A percentile compares a stretch with the other conserved stretches of the same genome.
phyloP scores from a whole-genome alignment of 2,888 invertebrate species.

The Poecilobothrus nobilitatus region DNA sequence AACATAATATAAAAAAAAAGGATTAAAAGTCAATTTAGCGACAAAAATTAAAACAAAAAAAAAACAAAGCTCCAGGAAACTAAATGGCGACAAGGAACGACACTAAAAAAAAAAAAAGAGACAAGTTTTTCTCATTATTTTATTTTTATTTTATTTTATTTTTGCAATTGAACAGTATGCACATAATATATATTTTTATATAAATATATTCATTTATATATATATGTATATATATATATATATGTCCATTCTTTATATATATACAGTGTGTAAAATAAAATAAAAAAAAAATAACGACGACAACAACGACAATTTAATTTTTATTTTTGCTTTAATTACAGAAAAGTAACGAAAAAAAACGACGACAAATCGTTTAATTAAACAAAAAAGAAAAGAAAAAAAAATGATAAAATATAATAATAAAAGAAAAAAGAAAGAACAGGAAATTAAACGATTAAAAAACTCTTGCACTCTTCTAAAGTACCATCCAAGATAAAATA shows the following conservation, averaged over 20 bases:
- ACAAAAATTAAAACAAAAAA: not conserved
- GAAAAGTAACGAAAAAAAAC: not conserved
- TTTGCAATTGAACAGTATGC: not conserved
- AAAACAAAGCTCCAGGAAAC: not conserved
- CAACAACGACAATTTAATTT: not conserved
- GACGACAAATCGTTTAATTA: slow-evolving; percentile 3
- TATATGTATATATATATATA: too few relatives aligned
- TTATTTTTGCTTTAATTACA: not conserved
- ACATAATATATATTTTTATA: too few relatives aligned
- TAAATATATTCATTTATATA: too few relatives aligned
- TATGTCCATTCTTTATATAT: not conserved
- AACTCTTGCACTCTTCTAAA: not conserved
- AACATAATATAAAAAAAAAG: not conserved
- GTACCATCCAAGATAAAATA: too few relatives aligned
- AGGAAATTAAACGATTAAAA: not conserved
- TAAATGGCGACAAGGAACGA: not conserved
- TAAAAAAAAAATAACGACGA: not conserved
- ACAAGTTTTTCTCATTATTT: too few relatives aligned
- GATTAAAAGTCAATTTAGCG: slow-evolving; percentile 6
- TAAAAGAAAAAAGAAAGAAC: not conserved
- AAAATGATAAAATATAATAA: not conserved
- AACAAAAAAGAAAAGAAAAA: not conserved
- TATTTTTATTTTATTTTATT: not conserved
- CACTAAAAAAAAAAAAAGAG: not conserved
- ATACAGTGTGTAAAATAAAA: not conserved